Percentiles rank a stretch among this genome's conserved stretches.
phyloP scores from a whole-genome alignment of 2,888 invertebrate species.

The Craniophora ligustri region DNA sequence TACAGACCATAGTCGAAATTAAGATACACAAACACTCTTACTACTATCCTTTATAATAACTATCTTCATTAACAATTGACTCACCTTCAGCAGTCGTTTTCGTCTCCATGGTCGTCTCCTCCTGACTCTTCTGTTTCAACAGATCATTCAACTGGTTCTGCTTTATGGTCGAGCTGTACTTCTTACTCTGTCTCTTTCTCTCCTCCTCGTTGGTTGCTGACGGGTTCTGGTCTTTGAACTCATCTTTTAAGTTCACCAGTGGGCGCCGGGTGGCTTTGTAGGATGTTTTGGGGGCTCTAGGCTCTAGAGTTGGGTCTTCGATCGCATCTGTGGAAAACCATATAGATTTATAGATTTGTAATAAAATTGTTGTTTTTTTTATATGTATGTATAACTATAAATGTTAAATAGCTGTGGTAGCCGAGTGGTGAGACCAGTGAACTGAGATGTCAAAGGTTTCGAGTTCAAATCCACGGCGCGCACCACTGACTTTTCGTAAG shows the following conservation, averaged over 20 bases:
- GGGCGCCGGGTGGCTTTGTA: slow-evolving; percentile 77
- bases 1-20: no score
- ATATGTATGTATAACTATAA: no score
- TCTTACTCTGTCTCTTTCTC: slow-evolving; percentile 82
- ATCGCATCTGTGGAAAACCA: slow-evolving; percentile 66
- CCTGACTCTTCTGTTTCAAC: slow-evolving; percentile 65
- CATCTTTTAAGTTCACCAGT: slow-evolving; percentile 72
- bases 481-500: no score
- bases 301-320: slow-evolving; percentile 73
- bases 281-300: slow-evolving; percentile 57
- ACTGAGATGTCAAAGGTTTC: no score
- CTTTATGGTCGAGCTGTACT: slow-evolving; percentile 80
- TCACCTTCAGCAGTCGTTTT: slow-evolving; percentile 71
- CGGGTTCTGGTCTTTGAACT: slow-evolving; percentile 74
- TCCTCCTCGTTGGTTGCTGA: slow-evolving; percentile 83
- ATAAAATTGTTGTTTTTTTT: no score
- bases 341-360: background rate
- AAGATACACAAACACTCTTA: background rate
- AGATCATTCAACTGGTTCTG: slow-evolving; percentile 79
- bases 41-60: background rate
- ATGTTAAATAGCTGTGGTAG: no score
- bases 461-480: no score
- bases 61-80: slow-evolving; percentile 3
- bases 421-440: no score
- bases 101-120: slow-evolving; percentile 70